These are phyloP conservation scores for Smittia sp. DNA, from an alignment of 2,888 invertebrate genomes.

Conservation along the genomic window DNA sequence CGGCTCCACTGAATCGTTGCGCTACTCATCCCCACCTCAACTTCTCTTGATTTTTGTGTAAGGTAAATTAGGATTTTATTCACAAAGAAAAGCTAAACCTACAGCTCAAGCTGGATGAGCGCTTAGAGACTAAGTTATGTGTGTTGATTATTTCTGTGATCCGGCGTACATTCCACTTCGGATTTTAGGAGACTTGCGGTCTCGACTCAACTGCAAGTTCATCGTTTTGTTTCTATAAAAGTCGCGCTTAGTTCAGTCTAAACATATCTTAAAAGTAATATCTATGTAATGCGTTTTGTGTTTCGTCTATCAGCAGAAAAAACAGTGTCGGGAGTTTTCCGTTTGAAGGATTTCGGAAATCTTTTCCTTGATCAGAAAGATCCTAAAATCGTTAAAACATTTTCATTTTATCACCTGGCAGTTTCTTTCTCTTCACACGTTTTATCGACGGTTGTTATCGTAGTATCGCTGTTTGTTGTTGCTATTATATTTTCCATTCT, in stretches of 20 bases:
- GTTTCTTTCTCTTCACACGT: background rate
- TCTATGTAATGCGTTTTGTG: too few species aligned
- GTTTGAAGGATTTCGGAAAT: background rate
- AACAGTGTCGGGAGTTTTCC: too few species aligned
- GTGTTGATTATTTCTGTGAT: conserved; percentile 6
- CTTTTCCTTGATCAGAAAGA: background rate
- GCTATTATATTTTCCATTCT: background rate
- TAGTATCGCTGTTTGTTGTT: background rate
- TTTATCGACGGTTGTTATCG: background rate
- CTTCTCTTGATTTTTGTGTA: too few species aligned
- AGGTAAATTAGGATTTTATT: background rate
- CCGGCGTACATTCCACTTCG: background rate
- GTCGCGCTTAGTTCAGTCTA: conserved; percentile 25
- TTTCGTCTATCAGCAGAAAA: too few species aligned
- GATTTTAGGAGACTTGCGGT: background rate
- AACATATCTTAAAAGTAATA: conserved; percentile 7
- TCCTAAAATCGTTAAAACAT: background rate
- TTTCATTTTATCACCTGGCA: background rate
- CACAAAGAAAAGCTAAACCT: background rate
- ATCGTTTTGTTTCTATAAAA: background rate
- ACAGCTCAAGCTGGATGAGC: background rate
- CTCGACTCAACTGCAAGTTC: too few species aligned
- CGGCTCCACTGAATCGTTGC: too few species aligned
- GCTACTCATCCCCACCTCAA: too few species aligned
- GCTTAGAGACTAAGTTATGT: background rate